Evolutionary conservation across 1,140 invertebrate genomes (phyloP).

Genomic region (Gonioctena quinquepunctata): DNA sequence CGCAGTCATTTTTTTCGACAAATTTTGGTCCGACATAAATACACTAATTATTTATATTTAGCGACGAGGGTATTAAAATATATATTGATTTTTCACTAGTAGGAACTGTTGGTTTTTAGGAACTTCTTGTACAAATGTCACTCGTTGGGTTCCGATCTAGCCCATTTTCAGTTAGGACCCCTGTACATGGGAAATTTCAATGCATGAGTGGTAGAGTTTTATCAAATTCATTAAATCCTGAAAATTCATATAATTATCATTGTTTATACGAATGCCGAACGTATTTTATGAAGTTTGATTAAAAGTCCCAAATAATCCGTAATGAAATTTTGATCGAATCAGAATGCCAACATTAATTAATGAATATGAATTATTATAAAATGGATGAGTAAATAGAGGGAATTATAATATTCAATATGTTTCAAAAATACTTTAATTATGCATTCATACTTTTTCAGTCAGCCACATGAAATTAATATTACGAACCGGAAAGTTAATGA

Average conservation of each 20-base stretch:
- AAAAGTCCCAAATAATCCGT: slow-evolving; percentile 4
- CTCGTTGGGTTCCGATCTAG: not conserved
- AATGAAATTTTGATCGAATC: slow-evolving; percentile 17
- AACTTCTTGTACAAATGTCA: not conserved
- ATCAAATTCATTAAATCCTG: not conserved
- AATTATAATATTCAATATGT: not conserved
- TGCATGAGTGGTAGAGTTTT: too few relatives aligned
- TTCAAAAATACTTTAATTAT: not conserved
- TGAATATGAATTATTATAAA: slow-evolving; percentile 7
- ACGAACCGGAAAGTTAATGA: not conserved
- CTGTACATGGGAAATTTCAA: not conserved
- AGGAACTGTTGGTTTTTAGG: slow-evolving; percentile 16
- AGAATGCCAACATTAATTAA: slow-evolving; percentile 9
- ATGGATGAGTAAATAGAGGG: not conserved
- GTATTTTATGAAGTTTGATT: not conserved
- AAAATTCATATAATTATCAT: not conserved
- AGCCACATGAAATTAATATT: not conserved
- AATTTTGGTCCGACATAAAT: not conserved
- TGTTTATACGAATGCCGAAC: not conserved
- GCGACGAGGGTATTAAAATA: slow-evolving; percentile 9
- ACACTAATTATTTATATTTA: not conserved
- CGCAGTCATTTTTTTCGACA: slow-evolving; percentile 38
- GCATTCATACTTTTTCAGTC: not conserved
- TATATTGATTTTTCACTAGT: slow-evolving; percentile 13
- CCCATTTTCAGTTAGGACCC: not conserved